These are phyloP conservation scores for Anabacerthia variegaticeps DNA, from an alignment of 2,797 vertebrate species.

Conservation along the genomic window DNA sequence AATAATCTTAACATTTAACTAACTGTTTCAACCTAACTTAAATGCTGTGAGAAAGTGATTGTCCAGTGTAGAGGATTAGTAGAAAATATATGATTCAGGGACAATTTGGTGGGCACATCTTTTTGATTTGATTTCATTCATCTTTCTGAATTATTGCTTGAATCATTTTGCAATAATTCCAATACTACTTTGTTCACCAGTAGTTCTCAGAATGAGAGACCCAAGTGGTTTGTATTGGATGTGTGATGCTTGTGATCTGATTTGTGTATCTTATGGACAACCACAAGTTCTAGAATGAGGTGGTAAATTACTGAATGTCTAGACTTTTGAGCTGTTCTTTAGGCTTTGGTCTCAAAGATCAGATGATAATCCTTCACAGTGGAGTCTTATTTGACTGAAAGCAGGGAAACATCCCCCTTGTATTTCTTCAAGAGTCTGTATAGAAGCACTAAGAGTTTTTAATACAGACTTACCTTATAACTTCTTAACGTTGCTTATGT, in stretches of 20 bases:
- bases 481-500: background rate
- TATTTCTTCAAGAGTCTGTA: background rate
- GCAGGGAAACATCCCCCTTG: background rate
- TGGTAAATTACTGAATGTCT: background rate
- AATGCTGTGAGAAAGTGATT: background rate
- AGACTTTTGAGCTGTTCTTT: background rate
- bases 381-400: background rate
- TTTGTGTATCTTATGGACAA: background rate
- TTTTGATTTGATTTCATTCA: background rate
- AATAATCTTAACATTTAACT: background rate
- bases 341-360: background rate
- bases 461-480: background rate
- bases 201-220: background rate
- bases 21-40: background rate
- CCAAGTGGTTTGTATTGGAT: background rate
- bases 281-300: background rate
- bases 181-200: background rate
- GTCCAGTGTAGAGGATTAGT: background rate
- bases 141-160: background rate
- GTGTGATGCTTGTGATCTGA: background rate
- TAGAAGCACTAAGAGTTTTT: background rate
- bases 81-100: background rate
- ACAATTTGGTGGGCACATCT: background rate
- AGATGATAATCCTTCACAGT: background rate
- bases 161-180: background rate